Conservation (phyloP, 2,888 invertebrate species). For the Drosophila villosipedis region DNA sequence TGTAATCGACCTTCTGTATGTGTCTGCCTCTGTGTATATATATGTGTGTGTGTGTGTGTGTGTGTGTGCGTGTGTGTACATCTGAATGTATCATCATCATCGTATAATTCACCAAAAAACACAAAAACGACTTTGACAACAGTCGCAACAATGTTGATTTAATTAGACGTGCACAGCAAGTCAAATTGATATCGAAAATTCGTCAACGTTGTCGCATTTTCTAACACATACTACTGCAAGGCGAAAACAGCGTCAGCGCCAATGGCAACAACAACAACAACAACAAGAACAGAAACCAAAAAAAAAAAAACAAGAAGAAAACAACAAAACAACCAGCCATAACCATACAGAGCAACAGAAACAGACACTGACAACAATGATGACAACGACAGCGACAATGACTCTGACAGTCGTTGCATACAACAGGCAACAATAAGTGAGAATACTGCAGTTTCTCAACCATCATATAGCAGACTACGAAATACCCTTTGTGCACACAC, state of each 20-base stretch:
- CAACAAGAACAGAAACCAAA: not conserved
- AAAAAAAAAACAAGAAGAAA: not conserved
- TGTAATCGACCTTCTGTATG: conserved; percentile 34
- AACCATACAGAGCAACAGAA: conserved; percentile 18
- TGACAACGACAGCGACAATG: conserved; percentile 37
- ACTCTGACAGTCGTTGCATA: conserved; percentile 24
- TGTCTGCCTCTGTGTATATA: not conserved
- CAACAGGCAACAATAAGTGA: conserved; percentile 11
- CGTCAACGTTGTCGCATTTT: conserved; percentile 41
- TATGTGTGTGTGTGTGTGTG: not conserved
- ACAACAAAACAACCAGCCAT: conserved; percentile 6
- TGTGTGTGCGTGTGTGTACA: not conserved
- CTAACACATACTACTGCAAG: conserved; percentile 38
- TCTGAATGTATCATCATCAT: conserved; percentile 3
- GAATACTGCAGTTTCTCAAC: conserved; percentile 8
- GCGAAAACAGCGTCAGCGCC: conserved; percentile 9
- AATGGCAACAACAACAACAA: not conserved
- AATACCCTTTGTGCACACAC: conserved; percentile 7
- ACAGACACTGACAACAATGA: conserved; percentile 32
- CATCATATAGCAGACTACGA: not conserved
- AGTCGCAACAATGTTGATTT: conserved; percentile 63
- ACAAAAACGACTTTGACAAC: conserved; percentile 20
- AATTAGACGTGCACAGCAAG: conserved; percentile 65
- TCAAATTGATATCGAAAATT: conserved; percentile 55
- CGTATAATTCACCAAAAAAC: conserved; percentile 28